Evolutionary conservation across 2,113 vertebrate species (phyloP).

Genomic region (Thalassarche chlororhynchos): DNA sequence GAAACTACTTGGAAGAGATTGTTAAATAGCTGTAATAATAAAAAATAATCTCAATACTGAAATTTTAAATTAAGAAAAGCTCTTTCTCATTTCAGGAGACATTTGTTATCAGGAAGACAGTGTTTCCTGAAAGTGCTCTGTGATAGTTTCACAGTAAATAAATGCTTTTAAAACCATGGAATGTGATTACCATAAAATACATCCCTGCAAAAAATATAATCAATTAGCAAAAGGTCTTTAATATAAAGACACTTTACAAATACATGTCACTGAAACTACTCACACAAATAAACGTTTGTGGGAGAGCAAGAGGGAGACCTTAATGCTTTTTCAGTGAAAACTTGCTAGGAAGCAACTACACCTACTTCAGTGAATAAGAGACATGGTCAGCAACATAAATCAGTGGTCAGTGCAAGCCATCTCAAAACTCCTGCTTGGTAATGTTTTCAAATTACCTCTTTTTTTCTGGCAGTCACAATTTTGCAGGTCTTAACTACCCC

Average conservation of each 20-base stretch:
- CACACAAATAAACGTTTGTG: neutral
- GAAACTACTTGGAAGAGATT: slow-evolving; percentile 4
- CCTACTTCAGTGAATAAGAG: neutral
- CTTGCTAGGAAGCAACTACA: neutral
- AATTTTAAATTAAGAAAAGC: slow-evolving; percentile 29
- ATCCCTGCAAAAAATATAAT: neutral
- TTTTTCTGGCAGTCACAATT: neutral
- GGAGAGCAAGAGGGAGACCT: neutral
- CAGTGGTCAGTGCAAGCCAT: neutral
- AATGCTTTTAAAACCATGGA: slow-evolving; percentile 8
- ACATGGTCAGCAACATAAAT: neutral
- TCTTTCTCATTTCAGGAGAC: neutral
- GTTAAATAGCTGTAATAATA: neutral
- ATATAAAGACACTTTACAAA: neutral
- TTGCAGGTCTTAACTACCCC: neutral
- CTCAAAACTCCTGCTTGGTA: neutral
- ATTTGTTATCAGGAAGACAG: neutral
- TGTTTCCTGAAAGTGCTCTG: neutral
- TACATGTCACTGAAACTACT: neutral
- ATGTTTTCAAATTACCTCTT: neutral
- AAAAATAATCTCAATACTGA: neutral
- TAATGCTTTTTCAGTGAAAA: neutral
- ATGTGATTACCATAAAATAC: neutral
- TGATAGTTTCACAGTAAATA: neutral
- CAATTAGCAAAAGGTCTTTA: slow-evolving; percentile 4